Evolutionary conservation across 2,113 vertebrate genomes (phyloP).

Genomic region (Gobiocypris rarus): DNA sequence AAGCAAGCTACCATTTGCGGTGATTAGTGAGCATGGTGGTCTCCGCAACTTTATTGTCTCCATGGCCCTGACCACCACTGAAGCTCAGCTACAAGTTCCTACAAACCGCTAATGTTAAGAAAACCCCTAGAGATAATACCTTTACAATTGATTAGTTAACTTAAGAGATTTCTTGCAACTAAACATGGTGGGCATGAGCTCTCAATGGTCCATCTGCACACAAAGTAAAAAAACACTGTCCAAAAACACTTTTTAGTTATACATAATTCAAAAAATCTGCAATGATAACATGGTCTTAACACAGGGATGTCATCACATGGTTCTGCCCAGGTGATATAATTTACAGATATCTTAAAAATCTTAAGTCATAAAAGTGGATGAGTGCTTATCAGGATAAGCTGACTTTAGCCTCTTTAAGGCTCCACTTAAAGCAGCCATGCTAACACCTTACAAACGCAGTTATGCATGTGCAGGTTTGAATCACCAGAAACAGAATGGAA

Average conservation of each 20-base stretch:
- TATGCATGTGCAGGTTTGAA: background rate
- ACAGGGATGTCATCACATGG: background rate
- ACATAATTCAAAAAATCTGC: slow-evolving; percentile 1
- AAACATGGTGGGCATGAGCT: background rate
- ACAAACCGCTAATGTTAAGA: background rate
- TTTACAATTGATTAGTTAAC: background rate
- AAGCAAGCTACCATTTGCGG: background rate
- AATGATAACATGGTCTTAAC: background rate
- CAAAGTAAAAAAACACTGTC: background rate
- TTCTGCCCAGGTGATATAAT: no score
- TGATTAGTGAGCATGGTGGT: slow-evolving; percentile 10
- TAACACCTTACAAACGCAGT: background rate
- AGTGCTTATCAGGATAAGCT: slow-evolving; percentile 50
- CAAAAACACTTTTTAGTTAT: background rate
- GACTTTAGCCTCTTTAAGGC: slow-evolving; percentile 47
- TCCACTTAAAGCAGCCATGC: background rate
- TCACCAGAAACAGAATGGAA: background rate
- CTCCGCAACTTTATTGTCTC: background rate
- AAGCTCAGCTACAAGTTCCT: background rate
- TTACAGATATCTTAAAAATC: slow-evolving; percentile 45
- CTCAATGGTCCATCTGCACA: background rate
- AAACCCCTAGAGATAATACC: background rate
- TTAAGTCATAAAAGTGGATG: slow-evolving; percentile 51
- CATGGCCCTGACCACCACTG: background rate
- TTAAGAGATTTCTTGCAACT: background rate